These are phyloP conservation scores for Liparis tanakae DNA, from an alignment of 2,797 vertebrate genomes.

Conservation along the genomic window DNA sequence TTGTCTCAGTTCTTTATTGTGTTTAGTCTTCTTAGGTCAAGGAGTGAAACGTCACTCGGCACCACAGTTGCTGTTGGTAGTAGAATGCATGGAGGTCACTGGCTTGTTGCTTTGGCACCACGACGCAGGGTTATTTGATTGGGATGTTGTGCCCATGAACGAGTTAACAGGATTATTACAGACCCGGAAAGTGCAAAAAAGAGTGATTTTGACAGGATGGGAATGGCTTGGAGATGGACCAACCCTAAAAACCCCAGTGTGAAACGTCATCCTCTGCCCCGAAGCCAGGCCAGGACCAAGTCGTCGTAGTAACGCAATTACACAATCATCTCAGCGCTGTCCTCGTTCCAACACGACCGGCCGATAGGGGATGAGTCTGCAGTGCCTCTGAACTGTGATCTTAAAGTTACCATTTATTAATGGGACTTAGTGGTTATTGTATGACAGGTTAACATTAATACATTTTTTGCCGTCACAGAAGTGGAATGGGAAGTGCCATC, in stretches of 20 bases:
- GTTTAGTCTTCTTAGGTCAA: not conserved
- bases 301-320: conserved; percentile 25
- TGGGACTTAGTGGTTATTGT: not conserved
- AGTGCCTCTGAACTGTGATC: not conserved
- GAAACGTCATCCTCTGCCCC: not conserved
- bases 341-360: conserved; percentile 3
- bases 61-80: conserved; percentile 9
- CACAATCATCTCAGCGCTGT: not conserved
- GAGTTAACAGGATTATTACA: conserved; percentile 32
- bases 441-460: not conserved
- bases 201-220: not conserved
- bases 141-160: conserved; percentile 29
- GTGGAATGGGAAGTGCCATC: not conserved
- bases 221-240: not conserved
- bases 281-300: not conserved
- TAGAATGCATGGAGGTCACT: not conserved
- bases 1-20: not conserved
- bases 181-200: conserved; percentile 17
- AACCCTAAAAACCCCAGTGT: not conserved
- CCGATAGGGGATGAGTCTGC: not conserved
- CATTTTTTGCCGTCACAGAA: not conserved
- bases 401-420: not conserved
- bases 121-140: conserved; percentile 29
- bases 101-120: conserved; percentile 31
- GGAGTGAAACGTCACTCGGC: not conserved